Percentiles rank a stretch among this genome's conserved stretches.
These are phyloP conservation scores for Thryonomys swinderianus DNA, from an alignment of 2,113 vertebrate genomes.

Conservation along the genomic window DNA sequence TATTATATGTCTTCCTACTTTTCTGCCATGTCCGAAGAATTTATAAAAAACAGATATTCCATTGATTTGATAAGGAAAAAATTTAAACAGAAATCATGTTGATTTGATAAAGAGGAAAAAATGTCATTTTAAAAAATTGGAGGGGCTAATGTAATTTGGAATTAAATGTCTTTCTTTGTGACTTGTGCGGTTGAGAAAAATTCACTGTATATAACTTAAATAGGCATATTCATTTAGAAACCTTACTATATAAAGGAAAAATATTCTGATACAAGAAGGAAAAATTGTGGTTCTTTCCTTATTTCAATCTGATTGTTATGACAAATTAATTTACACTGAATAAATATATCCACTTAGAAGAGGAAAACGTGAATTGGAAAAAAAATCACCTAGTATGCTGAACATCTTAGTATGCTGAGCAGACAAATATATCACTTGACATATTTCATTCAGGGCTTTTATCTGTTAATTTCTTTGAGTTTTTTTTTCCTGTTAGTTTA, in stretches of 20 bases:
- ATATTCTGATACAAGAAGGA: background rate
- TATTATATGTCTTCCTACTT: background rate
- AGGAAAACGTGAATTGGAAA: background rate
- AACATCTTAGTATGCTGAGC: background rate
- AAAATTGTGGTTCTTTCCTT: background rate
- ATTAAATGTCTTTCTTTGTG: background rate
- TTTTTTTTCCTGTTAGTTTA: background rate
- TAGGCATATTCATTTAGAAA: background rate
- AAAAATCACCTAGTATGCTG: background rate
- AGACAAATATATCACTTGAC: background rate
- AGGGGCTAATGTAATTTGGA: background rate
- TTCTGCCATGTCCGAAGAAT: background rate
- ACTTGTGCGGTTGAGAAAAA: background rate
- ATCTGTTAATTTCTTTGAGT: background rate
- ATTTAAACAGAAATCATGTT: background rate
- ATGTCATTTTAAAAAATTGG: background rate
- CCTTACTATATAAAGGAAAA: background rate
- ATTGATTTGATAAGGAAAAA: background rate
- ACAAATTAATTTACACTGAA: background rate
- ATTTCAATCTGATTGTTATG: background rate
- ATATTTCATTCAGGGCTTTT: background rate
- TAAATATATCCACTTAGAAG: background rate
- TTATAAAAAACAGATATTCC: background rate
- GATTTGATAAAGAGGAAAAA: background rate
- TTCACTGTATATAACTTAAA: background rate